Evolutionary conservation across 2,113 vertebrate species (phyloP), one percentile per base, ranked within the genome.

Genomic region (Microtus montanus): DNA sequence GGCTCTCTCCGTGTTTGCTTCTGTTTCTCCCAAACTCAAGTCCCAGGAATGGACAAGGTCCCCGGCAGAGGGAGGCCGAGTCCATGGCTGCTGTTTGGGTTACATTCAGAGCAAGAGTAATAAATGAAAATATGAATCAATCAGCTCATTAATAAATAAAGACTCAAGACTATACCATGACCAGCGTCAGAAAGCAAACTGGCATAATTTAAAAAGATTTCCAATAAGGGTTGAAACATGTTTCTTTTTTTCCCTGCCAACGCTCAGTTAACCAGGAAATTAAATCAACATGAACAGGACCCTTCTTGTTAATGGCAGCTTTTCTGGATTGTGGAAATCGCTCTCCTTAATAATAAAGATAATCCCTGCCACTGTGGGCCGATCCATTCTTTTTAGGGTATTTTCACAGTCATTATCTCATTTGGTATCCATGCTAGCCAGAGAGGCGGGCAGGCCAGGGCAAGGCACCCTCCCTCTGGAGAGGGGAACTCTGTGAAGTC

Each of bases 181-280:
- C 83, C 58, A 0, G n/a, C 7, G 41, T 49, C 54, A 93, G 82
- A 83, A 75, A 49, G 87, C 19, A 85, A 58, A 70, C 87, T 14
- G 93, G 94, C 30, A 80, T 89, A 61, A 97, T 92, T 96, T 91
- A 5, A 91, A 95, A 96, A 95, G 96, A 95, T 97, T 97, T 96
- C 92, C 96, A 92, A 89, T 95, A 94, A 92, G 88, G 19, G 95
- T 78, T 93, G 90, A 90, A 90, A 96, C 14, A 14, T 0, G 35
- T 70, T 24, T 64, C 41, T 35, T 44, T 49, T 47, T n/a, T 22
- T 74, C 3, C 94, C 93, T 63, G 74, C 95, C 93, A 93, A 96
- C 12, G 84, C 97, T 97, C 95, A 91, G 97, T 95, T 96, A 97
- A 97, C 96, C 96, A 96, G 96, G 95, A 97, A 96, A 97, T 96